A percentile compares a stretch with the other conserved stretches of the same genome.
Conservation (phyloP, 2,888 invertebrate genomes). For the Athalia circularis region DNA sequence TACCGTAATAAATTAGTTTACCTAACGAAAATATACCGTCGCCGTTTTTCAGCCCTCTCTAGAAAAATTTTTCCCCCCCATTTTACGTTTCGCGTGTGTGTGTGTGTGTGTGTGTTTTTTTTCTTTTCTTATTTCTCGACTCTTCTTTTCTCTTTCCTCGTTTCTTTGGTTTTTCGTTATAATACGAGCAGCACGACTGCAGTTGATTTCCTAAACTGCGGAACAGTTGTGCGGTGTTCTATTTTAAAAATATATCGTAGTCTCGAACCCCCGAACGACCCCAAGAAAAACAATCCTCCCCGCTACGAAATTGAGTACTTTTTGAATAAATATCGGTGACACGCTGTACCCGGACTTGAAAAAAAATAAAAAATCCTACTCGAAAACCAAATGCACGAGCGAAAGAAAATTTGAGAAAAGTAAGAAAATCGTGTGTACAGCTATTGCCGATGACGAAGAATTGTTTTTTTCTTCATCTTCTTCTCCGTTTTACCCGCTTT, state of each 20-base stretch:
- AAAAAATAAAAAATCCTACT: neutral
- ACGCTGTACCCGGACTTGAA: neutral
- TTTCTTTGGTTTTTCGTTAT: neutral
- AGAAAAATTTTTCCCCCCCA: neutral
- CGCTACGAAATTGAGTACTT: slow-evolving; percentile 53
- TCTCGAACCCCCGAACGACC: slow-evolving; percentile 39
- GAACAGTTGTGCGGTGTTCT: slow-evolving; percentile 42
- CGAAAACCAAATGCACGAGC: neutral
- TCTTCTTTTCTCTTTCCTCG: neutral
- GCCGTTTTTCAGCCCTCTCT: slow-evolving; percentile 27
- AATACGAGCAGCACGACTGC: neutral
- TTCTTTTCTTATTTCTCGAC: neutral
- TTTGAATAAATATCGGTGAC: slow-evolving; percentile 53
- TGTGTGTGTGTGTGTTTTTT: neutral
- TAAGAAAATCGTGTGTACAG: too few relatives aligned
- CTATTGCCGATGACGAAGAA: too few relatives aligned
- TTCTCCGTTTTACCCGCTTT: too few relatives aligned
- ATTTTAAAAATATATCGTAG: slow-evolving; percentile 10
- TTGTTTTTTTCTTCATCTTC: too few relatives aligned
- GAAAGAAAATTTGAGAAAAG: too few relatives aligned
- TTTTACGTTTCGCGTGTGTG: too few relatives aligned
- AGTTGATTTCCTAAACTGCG: slow-evolving; percentile 41
- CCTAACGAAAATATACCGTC: slow-evolving; percentile 52
- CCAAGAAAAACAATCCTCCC: slow-evolving; percentile 55
- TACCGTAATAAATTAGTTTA: slow-evolving; percentile 49